Base-by-base conservation (phyloP, 2,113 vertebrate genomes). In the Procavia capensis region DNA sequence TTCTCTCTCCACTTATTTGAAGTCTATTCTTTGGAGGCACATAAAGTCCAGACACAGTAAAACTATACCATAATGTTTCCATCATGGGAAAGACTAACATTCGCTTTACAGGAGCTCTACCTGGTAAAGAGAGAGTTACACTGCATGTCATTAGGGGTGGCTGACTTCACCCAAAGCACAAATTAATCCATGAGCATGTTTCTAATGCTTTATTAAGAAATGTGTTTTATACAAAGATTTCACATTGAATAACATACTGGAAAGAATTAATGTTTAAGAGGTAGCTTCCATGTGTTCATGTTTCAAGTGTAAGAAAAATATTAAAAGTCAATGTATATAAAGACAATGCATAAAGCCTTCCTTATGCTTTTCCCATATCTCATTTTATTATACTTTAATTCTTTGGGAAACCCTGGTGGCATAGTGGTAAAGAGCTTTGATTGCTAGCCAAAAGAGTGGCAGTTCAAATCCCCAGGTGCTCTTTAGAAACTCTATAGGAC, bases 261-360 rank as follows among this genome's bases (percentile, higher is more conserved):
- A 13, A 93, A 88, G 76, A 61, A 41, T 68, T 27, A 78, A 29
- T 25, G 4, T 72, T 78, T 87, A 85, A 84, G 19, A 45, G 41
- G 45, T 25, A 76, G 2, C 4, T 63, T 85, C 50, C 41, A 57
- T 85, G 39, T 82, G 19, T 80, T 91, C n/a, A 79, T 70, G 78
- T 43, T 90, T 41, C 3, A 85, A 82, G 63, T 43, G 0, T 75
- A 74, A 61, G 41, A 59, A 43, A 83, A 76, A 78, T 31, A 81
- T 61, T 68, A 63, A 82, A 79, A 79, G 78, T 76, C 50, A 66
- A 6, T 36, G 0, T n/a, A 74, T 41, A 79, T 87, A 39, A 19
- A 47, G 96, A 6, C 94, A 34, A 11, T 74, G 64, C 72, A 87
- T 92, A 64, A 96, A 97, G 39, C 72, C 75, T 94, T 96, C 2